Evolutionary conservation across 1,140 invertebrate species (phyloP).

Genomic region (Tetragnatha versicolor): DNA sequence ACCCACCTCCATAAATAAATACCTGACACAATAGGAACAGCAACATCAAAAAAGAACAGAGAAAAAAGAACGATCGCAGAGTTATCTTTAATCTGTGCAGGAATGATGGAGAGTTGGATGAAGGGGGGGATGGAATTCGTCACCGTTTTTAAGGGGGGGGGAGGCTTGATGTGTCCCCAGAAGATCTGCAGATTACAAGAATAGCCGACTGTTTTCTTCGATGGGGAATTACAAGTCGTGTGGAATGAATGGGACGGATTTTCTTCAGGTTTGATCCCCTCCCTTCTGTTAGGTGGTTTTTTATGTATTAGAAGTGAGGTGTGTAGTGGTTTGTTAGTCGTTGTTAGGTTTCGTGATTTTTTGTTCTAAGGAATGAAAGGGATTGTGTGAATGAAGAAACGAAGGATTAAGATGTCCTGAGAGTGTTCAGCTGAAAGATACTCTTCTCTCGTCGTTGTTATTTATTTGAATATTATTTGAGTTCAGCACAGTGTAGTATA

Average conservation of each 20-base stretch:
- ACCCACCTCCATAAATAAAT: too few species aligned
- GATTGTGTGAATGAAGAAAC: not conserved
- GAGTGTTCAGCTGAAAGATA: too few species aligned
- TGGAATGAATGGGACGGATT: slow-evolving; percentile 18
- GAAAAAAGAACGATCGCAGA: not conserved
- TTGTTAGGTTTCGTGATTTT: not conserved
- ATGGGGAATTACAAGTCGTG: slow-evolving; percentile 30
- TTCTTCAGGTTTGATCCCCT: not conserved
- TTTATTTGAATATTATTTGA: too few species aligned
- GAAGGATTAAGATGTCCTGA: not conserved
- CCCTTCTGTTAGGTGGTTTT: too few species aligned
- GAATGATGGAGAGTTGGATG: not conserved
- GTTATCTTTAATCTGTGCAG: slow-evolving; percentile 8
- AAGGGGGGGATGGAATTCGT: not conserved
- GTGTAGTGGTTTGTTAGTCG: not conserved
- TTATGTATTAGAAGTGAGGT: not conserved
- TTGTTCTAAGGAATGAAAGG: too few species aligned
- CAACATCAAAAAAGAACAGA: not conserved
- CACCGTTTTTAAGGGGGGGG: slow-evolving; percentile 28
- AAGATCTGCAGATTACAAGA: slow-evolving; percentile 51
- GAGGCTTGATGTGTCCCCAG: slow-evolving; percentile 31
- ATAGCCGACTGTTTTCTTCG: slow-evolving; percentile 45
- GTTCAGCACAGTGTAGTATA: too few species aligned
- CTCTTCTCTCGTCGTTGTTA: too few species aligned
- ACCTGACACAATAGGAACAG: too few species aligned